Evolutionary conservation across 2,113 vertebrate species (phyloP), one percentile per base, ranked within the genome.

Genomic region (Melospiza melodia): DNA sequence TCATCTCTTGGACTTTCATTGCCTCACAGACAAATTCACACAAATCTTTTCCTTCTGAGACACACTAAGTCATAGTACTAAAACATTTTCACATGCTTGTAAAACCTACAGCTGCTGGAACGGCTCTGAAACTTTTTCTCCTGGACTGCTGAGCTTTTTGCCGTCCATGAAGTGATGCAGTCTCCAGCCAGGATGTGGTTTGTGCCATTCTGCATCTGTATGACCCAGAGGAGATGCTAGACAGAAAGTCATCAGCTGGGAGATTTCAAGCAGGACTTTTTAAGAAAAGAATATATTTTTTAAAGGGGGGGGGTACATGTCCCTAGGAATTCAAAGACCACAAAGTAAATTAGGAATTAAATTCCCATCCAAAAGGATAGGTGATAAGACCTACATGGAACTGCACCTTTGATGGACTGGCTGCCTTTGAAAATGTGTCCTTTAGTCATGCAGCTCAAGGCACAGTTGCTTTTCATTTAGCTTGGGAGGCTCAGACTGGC

Each of bases 391-490:
- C 58, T 31, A 44, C 51, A 46, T 13, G 15, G 44, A 72, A 74
- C 54, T 68, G 57, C 58, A 83, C 44, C 78, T 91, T 82, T 87
- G 58, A 39, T 3, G 6, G 59, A 37, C 3, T 78, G 46, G 14
- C 54, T 91, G 58, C 51, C n/a, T 87, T 65, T 68, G 55, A 71
- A 87, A 89, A 87, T n/a, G 31, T 15, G 25, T 49, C 63, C 59
- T 72, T 66, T 20, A 54, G n/a, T 55, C n/a, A 66, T 66, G 82
- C 71, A 90, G 67, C 78, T 95, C 55, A 94, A 89, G 58, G 33
- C 51, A 66, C 78, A 80, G n/a, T 69, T 93, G 84, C 54, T 95
- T 94, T 91, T 87, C 69, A 82, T 94, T 91, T 90, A 85, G 31
- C 62, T 87, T 65, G 78, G 58, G 87, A 92, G 55, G 52, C 33